A percentile compares a stretch with the other conserved stretches of the same genome.
Conservation (phyloP, 2,797 vertebrate species). For the Podargus strigoides region DNA sequence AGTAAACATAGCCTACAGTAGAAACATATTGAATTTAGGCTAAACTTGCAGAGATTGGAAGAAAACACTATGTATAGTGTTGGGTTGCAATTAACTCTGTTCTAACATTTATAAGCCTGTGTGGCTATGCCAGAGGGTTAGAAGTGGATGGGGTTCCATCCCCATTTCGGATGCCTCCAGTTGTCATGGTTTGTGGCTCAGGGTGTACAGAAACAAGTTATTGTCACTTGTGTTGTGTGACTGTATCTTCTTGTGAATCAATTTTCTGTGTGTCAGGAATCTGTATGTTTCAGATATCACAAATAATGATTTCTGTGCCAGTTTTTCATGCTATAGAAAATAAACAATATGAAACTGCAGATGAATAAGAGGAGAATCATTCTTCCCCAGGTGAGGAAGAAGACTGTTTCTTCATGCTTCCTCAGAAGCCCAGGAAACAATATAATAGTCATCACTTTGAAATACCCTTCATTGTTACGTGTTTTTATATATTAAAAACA, state of each 20-base stretch:
- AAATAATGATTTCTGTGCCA: neutral
- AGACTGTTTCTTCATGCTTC: neutral
- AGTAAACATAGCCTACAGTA: slow-evolving; percentile 71
- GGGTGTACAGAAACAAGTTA: neutral
- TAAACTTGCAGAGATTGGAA: slow-evolving; percentile 50
- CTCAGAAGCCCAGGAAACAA: neutral
- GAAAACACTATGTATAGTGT: neutral
- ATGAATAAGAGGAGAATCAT: neutral
- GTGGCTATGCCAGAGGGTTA: neutral
- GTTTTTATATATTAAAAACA: too few relatives aligned
- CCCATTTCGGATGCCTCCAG: neutral
- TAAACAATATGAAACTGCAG: neutral
- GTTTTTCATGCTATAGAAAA: neutral
- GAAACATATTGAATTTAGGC: slow-evolving; percentile 70
- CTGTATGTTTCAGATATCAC: neutral
- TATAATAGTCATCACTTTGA: neutral
- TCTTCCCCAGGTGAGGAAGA: neutral
- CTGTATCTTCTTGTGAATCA: neutral
- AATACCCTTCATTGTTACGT: neutral
- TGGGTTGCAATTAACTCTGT: slow-evolving; percentile 24
- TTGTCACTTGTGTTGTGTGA: neutral
- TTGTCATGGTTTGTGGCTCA: neutral
- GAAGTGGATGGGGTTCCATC: neutral
- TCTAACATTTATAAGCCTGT: neutral
- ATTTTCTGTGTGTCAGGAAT: neutral